Evolutionary conservation across 2,113 vertebrate species (phyloP).

Genomic region (Phaetusa simplex): DNA sequence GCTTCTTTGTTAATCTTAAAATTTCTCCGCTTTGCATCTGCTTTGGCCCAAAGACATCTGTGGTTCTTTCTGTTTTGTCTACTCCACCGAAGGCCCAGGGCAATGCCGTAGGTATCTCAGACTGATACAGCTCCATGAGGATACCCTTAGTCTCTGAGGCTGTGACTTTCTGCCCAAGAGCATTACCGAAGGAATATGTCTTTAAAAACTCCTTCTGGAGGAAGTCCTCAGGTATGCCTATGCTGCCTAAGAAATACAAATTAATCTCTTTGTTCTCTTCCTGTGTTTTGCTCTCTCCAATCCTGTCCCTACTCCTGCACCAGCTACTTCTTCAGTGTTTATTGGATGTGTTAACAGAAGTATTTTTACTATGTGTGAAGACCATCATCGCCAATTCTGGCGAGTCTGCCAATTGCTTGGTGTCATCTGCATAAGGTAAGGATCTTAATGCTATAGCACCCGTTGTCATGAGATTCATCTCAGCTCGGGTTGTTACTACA

Average conservation of each 20-base stretch:
- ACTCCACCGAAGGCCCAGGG: neutral
- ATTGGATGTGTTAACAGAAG: neutral
- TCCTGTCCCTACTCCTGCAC: neutral
- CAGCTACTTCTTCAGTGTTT: neutral
- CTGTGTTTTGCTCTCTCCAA: neutral
- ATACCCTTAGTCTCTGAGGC: neutral
- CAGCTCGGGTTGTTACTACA: neutral
- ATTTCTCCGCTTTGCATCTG: neutral
- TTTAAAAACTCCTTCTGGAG: neutral
- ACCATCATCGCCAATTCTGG: neutral
- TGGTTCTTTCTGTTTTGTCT: neutral
- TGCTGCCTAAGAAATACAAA: neutral
- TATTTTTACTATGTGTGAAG: neutral
- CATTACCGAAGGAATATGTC: fast-evolving
- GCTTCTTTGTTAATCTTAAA: neutral
- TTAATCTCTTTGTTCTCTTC: neutral
- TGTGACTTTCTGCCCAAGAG: neutral
- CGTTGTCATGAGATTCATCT: neutral
- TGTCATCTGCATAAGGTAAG: neutral
- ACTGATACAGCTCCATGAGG: neutral
- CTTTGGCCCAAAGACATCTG: neutral
- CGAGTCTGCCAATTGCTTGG: neutral
- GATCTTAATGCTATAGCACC: neutral
- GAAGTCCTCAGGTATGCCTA: neutral
- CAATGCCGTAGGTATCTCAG: neutral